phyloP scores from a whole-genome alignment of 1,140 invertebrate genomes.

The Scaptomyza hsui region DNA sequence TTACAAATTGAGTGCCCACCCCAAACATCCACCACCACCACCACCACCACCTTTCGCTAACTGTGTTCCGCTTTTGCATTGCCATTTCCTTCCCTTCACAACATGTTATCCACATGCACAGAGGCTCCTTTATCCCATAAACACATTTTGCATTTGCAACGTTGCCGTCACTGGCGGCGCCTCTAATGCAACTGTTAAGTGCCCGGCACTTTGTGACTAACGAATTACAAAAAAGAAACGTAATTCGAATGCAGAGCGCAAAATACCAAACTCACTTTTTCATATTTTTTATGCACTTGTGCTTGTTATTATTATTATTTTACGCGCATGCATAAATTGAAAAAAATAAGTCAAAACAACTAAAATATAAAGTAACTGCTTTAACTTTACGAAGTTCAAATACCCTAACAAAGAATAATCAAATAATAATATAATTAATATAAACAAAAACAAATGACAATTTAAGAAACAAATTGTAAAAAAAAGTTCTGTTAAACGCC shows the following conservation, averaged over 20 bases:
- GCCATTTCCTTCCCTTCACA: constrained; percentile 9
- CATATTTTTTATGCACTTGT: constrained; percentile 4
- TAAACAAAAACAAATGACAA: not conserved
- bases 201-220: constrained; percentile 58
- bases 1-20: constrained; percentile 56
- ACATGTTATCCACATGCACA: constrained; percentile 13
- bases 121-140: not conserved
- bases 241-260: constrained; percentile 46
- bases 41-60: constrained; percentile 45
- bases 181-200: constrained; percentile 66
- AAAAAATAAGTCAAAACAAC: constrained; percentile 9
- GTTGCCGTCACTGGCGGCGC: not conserved
- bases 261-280: constrained; percentile 48
- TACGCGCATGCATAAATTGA: constrained; percentile 69
- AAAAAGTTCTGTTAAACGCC: not conserved
- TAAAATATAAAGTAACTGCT: constrained; percentile 4
- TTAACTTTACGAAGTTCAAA: not conserved
- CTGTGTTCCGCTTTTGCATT: constrained; percentile 35
- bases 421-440: not conserved
- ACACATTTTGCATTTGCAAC: not conserved
- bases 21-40: too few species aligned
- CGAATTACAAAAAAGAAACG: constrained; percentile 54
- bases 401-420: constrained; percentile 8
- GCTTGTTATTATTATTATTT: constrained; percentile 70
- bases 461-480: not conserved